These are phyloP conservation scores for Argyra leucocephala DNA, from an alignment of 2,888 invertebrate genomes.

Conservation along the genomic window DNA sequence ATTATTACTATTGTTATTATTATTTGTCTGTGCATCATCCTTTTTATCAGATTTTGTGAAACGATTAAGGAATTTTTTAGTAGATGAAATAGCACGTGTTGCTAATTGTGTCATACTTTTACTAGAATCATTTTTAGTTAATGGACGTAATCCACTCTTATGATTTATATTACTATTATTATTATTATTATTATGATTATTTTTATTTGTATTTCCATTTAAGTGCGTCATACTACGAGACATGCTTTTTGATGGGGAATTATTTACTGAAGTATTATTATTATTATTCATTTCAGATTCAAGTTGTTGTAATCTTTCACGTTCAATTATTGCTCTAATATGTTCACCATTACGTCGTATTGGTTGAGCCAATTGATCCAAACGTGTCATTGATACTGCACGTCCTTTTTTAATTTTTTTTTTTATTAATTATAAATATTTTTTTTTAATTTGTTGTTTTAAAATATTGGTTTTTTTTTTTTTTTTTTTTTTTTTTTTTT, in stretches of 20 bases:
- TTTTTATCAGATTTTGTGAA: slow-evolving; percentile 17
- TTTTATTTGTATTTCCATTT: slow-evolving; percentile 29
- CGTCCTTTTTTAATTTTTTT: slow-evolving; percentile 51
- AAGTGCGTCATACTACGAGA: slow-evolving; percentile 66
- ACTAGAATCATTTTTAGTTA: slow-evolving; percentile 41
- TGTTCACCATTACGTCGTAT: slow-evolving; percentile 49
- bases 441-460: slow-evolving; percentile 16
- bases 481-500: slow-evolving; percentile 18
- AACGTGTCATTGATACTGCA: slow-evolving; percentile 87
- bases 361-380: slow-evolving; percentile 74
- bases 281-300: slow-evolving; percentile 22
- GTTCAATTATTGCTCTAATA: slow-evolving; percentile 41
- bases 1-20: not conserved
- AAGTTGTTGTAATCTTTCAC: slow-evolving; percentile 38
- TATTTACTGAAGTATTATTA: slow-evolving; percentile 24
- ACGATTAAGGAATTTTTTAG: slow-evolving; percentile 17
- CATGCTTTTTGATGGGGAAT: slow-evolving; percentile 40
- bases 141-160: slow-evolving; percentile 38
- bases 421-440: slow-evolving; percentile 10
- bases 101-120: slow-evolving; percentile 48
- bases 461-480: slow-evolving; percentile 16
- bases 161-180: slow-evolving; percentile 27
- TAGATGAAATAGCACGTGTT: slow-evolving; percentile 19
- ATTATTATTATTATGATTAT: slow-evolving; percentile 13
- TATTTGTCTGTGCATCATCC: slow-evolving; percentile 14